These are phyloP conservation scores for Florisuga fusca DNA, from an alignment of 2,797 vertebrate species.

Conservation along the genomic window DNA sequence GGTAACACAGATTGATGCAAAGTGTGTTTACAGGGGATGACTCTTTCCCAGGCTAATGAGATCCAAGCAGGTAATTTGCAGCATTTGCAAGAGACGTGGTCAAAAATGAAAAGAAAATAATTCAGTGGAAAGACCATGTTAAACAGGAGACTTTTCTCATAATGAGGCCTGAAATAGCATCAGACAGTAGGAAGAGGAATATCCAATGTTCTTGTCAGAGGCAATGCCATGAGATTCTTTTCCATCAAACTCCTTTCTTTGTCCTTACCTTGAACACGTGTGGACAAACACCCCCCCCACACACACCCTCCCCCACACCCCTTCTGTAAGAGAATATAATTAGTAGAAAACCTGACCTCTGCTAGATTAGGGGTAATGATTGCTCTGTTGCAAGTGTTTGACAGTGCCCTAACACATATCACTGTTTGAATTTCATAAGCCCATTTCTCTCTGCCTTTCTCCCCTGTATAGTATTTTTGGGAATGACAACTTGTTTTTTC, in stretches of 20 bases:
- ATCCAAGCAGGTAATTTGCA: conserved; percentile 69
- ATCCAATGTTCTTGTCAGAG: conserved; percentile 31
- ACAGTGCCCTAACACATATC: conserved; percentile 16
- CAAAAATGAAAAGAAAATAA: conserved; percentile 64
- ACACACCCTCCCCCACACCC: not conserved
- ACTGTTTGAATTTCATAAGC: conserved; percentile 13
- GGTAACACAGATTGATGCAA: conserved; percentile 42
- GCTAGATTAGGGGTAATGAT: conserved; percentile 41
- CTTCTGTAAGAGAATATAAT: conserved; percentile 32
- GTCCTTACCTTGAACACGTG: not conserved
- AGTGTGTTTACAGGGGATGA: conserved; percentile 54
- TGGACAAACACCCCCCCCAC: not conserved
- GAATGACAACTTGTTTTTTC: conserved; percentile 55
- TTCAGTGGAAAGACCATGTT: conserved; percentile 59
- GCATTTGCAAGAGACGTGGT: conserved; percentile 51
- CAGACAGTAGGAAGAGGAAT: conserved; percentile 17
- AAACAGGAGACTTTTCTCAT: conserved; percentile 53
- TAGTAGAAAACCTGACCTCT: conserved; percentile 43
- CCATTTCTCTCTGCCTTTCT: conserved; percentile 16
- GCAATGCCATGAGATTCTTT: conserved; percentile 21
- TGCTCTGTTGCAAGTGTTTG: conserved; percentile 1
- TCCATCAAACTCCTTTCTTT: conserved; percentile 10
- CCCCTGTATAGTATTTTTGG: not conserved
- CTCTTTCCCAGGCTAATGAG: conserved; percentile 66
- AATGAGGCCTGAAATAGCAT: conserved; percentile 68